Percentiles rank a stretch among this genome's conserved stretches.
Conservation (phyloP, 2,888 invertebrate genomes). For the Trachelus tabidus region DNA sequence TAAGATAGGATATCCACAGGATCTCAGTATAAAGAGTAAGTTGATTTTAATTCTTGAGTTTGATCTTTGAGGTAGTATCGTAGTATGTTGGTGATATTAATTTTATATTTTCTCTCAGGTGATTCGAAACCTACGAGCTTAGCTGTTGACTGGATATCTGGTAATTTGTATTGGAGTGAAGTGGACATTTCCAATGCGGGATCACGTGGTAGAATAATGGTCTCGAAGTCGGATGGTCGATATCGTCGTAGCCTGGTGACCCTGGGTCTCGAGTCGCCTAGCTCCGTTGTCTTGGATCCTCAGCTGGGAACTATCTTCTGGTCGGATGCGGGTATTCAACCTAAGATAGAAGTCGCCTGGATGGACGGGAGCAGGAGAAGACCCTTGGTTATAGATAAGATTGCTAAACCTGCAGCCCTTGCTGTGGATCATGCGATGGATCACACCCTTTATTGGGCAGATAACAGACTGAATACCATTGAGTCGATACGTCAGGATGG, state of each 20-base stretch:
- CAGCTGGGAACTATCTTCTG: constrained; percentile 90
- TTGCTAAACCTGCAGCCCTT: constrained; percentile 89
- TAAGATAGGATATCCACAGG: constrained; percentile 86
- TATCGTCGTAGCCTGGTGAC: constrained; percentile 85
- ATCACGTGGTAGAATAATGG: constrained; percentile 85
- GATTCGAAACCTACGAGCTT: constrained; percentile 88
- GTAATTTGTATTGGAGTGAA: constrained; percentile 96
- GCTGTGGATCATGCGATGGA: constrained; percentile 92
- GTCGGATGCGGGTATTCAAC: constrained; percentile 91
- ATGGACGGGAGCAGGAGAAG: constrained; percentile 94
- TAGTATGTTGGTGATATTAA: not conserved
- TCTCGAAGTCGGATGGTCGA: constrained; percentile 89
- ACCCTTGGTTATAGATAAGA: constrained; percentile 82
- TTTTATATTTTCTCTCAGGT: constrained; percentile 62
- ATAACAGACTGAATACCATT: constrained; percentile 90
- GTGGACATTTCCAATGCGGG: constrained; percentile 75
- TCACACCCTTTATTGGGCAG: constrained; percentile 94
- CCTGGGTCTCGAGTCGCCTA: constrained; percentile 85
- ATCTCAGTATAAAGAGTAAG: constrained; percentile 79
- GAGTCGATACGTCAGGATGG: constrained; percentile 89
- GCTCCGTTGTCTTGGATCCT: constrained; percentile 89
- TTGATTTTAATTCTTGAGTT: constrained; percentile 7
- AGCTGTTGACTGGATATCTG: constrained; percentile 93
- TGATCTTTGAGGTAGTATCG: not conserved
- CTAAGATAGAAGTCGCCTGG: constrained; percentile 95